Percentiles rank a stretch among this genome's conserved stretches.
phyloP scores from a whole-genome alignment of 1,140 invertebrate species.

The Solenopsis invicta region DNA sequence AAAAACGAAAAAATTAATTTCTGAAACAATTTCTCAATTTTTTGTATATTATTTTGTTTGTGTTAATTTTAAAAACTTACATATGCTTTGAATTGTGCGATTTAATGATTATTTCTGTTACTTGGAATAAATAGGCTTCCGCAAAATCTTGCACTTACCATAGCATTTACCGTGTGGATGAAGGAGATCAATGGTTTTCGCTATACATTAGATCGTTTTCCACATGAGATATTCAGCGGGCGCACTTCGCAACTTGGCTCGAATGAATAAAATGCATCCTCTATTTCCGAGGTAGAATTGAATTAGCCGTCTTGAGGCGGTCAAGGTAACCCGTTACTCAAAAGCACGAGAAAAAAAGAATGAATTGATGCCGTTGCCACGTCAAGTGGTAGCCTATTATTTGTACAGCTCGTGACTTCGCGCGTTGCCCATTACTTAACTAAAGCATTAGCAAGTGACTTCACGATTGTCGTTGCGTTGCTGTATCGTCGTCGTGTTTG shows the following conservation, averaged over 20 bases:
- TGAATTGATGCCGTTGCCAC: conserved; percentile 69
- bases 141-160: background rate
- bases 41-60: background rate
- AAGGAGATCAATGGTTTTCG: conserved; percentile 46
- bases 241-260: background rate
- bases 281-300: conserved; percentile 67
- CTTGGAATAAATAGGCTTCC: conserved; percentile 50
- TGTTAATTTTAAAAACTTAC: background rate
- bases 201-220: conserved; percentile 30
- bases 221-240: conserved; percentile 28
- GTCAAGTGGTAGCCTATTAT: conserved; percentile 81
- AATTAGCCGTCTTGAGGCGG: conserved; percentile 73
- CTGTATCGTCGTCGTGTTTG: background rate
- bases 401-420: conserved; percentile 80
- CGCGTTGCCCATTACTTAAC: conserved; percentile 80
- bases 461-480: conserved; percentile 52
- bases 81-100: conserved; percentile 8
- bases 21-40: background rate
- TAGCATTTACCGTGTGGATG: conserved; percentile 29
- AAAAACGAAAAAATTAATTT: background rate
- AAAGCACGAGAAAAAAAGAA: conserved; percentile 50
- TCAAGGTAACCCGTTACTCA: conserved; percentile 73
- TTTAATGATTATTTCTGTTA: conserved; percentile 7
- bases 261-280: conserved; percentile 17
- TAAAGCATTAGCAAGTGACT: conserved; percentile 79